Evolutionary conservation across 35 echinoderm and acorn worm genomes (phyloP).

Genomic region (Acanthaster planci): DNA sequence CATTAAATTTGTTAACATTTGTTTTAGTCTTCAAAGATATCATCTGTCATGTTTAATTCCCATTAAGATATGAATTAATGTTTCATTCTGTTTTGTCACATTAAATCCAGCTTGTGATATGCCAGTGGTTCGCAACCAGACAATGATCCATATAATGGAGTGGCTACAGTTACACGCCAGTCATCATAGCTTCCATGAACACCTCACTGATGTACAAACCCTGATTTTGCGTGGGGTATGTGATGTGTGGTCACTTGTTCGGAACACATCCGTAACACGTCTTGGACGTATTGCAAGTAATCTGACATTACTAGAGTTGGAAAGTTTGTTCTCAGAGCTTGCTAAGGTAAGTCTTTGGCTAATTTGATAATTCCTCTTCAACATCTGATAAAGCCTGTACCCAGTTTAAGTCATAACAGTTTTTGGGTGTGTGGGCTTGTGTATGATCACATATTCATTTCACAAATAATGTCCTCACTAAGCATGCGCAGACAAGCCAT

Average conservation of each 20-base stretch:
- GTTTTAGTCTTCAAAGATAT: neutral
- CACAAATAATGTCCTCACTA: too few species aligned
- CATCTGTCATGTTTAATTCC: neutral
- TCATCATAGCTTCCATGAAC: constrained; percentile 37
- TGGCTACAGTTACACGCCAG: constrained; percentile 71
- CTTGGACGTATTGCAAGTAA: constrained; percentile 61
- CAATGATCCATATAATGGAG: constrained; percentile 92
- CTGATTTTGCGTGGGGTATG: constrained; percentile 76
- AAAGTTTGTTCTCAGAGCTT: constrained; percentile 71
- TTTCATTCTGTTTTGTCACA: constrained; percentile 18
- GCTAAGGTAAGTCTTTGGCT: constrained; percentile 48
- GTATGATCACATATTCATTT: too few species aligned
- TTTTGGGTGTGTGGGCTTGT: too few species aligned
- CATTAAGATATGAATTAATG: neutral
- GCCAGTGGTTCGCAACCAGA: constrained; percentile 95
- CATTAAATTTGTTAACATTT: neutral
- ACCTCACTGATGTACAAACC: constrained; percentile 60
- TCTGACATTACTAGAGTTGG: constrained; percentile 67
- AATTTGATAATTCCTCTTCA: too few species aligned
- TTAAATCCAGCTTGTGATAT: constrained; percentile 60
- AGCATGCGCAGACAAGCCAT: too few species aligned
- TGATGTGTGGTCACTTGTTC: constrained; percentile 95
- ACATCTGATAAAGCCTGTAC: too few species aligned
- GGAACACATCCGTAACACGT: constrained; percentile 78
- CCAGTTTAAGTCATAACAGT: too few species aligned